Evolutionary conservation across 2,113 vertebrate species (phyloP), one percentile per base, ranked within the genome.

Genomic region (Serilophus lunatus): DNA sequence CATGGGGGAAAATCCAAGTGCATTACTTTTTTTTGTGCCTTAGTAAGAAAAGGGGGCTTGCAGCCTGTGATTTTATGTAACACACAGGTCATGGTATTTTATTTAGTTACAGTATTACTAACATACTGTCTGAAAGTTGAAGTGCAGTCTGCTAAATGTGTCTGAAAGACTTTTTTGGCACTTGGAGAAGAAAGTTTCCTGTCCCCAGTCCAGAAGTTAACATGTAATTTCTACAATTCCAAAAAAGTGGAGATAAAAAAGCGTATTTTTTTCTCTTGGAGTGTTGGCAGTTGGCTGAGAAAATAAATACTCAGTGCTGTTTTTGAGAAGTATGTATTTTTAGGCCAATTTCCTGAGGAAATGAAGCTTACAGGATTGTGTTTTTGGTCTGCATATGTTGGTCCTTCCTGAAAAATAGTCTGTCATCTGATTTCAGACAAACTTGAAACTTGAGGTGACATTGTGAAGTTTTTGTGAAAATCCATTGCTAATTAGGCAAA

Each of bases 331-430:
- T 44, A 12, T 31, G 13, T 85, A 64, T 80, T 76, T 85, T 93
- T 86, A 88, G 80, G 50, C 68, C 3, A 51, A 20, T 88, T 93
- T 88, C 63, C 44, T 82, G 61, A 93, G 85, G 75, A 93, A 95
- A 35, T 90, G 15, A 84, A 75, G 28, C 47, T 87, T 77, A 72
- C 12, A 13, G 47, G 61, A 49, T 74, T 0, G 0, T 72, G 19
- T 31, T 88, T 36, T 76, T 53, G 1, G 1, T 80, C 66, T 88
- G 45, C 33, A 14, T 26, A 12, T 88, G 23, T 51, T 90, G 50
- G 47, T 88, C 35, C n/a, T 88, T 90, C 49, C 70, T 80, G 86
- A 88, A 92, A 79, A 82, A 56, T 19, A 78, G 25, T 53, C 45
- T 74, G 45, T 78, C 7, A 19, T 65, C 49, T 64, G 18, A 72